These are phyloP conservation scores for Trichogramma pretiosum DNA, from an alignment of 1,140 invertebrate genomes.

Conservation along the genomic window DNA sequence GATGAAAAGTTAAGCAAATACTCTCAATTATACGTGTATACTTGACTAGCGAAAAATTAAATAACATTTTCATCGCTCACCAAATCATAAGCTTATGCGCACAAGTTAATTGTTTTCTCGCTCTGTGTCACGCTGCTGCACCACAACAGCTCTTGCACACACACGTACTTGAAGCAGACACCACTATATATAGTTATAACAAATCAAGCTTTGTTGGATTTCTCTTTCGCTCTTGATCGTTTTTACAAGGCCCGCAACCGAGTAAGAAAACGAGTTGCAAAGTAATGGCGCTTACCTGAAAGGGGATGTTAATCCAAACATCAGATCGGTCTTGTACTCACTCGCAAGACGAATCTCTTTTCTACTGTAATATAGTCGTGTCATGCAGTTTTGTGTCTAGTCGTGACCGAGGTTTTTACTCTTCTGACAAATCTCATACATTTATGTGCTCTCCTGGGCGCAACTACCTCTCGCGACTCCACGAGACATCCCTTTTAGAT, in stretches of 20 bases:
- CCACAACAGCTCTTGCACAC: no score
- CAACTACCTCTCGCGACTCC: no score
- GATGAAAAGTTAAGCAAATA: constrained; percentile 14
- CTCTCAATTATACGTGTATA: constrained; percentile 7
- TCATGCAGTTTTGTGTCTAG: no score
- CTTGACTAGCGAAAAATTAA: not conserved
- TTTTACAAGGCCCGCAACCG: not conserved
- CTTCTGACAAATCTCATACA: no score
- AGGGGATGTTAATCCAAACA: constrained; percentile 19
- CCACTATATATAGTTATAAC: no score
- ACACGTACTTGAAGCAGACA: no score
- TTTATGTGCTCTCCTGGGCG: no score
- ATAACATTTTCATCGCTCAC: constrained; percentile 4
- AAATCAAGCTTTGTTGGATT: not conserved
- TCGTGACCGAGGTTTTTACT: no score
- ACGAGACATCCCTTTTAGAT: no score
- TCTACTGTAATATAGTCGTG: no score
- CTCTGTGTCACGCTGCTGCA: constrained; percentile 8
- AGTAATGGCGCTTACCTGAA: constrained; percentile 17
- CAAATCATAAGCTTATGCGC: not conserved
- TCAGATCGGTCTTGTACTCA: constrained; percentile 18
- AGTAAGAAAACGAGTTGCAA: not conserved
- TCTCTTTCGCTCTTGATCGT: not conserved
- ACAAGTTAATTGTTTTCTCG: constrained; percentile 11
- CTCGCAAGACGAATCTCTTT: no score